Evolutionary conservation across 2,888 invertebrate genomes (phyloP).

Genomic region (Eilema sororculum): DNA sequence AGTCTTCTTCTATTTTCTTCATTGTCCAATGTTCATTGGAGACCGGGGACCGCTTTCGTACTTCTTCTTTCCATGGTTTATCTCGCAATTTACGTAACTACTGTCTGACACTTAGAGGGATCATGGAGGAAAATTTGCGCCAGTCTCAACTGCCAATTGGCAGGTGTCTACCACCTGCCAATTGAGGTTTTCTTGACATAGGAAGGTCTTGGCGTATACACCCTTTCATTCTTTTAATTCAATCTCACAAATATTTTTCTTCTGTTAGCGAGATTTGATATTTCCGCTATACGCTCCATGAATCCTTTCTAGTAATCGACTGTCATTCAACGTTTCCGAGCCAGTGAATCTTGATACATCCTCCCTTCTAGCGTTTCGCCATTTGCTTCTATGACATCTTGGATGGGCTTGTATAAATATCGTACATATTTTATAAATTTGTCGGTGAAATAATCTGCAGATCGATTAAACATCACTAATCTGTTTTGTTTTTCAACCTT

Average conservation of each 20-base stretch:
- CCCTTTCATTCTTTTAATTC: neutral
- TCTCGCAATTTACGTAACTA: neutral
- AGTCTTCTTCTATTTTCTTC: neutral
- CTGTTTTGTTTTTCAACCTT: neutral
- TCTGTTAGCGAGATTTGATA: neutral
- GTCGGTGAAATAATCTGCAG: neutral
- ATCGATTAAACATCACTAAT: neutral
- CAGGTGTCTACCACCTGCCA: too few relatives aligned
- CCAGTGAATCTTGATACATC: constrained; percentile 1
- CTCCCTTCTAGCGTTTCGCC: neutral
- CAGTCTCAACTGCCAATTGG: neutral
- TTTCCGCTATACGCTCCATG: neutral
- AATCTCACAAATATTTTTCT: neutral
- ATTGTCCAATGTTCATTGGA: neutral
- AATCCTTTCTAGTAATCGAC: constrained; percentile 8
- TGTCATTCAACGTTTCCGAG: constrained; percentile 16
- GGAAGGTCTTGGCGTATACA: neutral
- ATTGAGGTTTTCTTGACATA: too few relatives aligned
- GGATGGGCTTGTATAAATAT: neutral
- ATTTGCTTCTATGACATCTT: neutral
- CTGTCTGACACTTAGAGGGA: neutral
- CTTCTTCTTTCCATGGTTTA: neutral
- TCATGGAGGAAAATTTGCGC: neutral
- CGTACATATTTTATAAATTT: neutral
- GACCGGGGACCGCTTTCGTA: too few relatives aligned